Evolutionary conservation across 2,797 vertebrate species (phyloP).

Genomic region (Parauchenoglanis punctatus): DNA sequence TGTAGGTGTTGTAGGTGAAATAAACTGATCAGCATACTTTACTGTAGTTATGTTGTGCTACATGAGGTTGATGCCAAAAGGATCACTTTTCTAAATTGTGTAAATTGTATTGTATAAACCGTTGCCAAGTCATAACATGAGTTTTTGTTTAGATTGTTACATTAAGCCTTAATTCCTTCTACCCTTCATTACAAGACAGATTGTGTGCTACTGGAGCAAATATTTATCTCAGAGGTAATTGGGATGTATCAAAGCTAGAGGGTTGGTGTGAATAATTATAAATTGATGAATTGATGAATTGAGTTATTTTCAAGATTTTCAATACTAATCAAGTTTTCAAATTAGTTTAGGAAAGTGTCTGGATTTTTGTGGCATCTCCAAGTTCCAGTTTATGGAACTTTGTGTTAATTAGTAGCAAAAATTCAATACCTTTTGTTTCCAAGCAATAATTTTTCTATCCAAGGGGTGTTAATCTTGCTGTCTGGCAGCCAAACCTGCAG

Average conservation of each 20-base stretch:
- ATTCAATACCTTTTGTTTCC: background rate
- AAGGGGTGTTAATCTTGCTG: background rate
- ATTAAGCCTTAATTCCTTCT: background rate
- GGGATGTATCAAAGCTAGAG: background rate
- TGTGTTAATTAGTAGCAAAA: background rate
- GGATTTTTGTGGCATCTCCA: background rate
- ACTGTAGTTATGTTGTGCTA: background rate
- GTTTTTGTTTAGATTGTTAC: background rate
- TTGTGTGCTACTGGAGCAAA: background rate
- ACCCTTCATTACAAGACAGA: background rate
- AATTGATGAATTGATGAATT: background rate
- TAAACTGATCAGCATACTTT: background rate
- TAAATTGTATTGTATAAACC: background rate
- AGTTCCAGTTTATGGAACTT: background rate
- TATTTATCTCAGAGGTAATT: background rate
- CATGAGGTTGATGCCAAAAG: background rate
- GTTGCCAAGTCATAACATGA: background rate
- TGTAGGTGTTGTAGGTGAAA: background rate
- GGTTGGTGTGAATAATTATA: background rate
- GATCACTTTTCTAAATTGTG: background rate
- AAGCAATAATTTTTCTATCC: too few relatives aligned
- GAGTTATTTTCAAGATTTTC: background rate
- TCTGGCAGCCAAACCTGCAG: conserved; percentile 14
- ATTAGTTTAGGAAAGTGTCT: background rate
- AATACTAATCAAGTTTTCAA: background rate